These are phyloP conservation scores for Cheilosia vernalis DNA, from an alignment of 2,888 invertebrate species.

Conservation along the genomic window DNA sequence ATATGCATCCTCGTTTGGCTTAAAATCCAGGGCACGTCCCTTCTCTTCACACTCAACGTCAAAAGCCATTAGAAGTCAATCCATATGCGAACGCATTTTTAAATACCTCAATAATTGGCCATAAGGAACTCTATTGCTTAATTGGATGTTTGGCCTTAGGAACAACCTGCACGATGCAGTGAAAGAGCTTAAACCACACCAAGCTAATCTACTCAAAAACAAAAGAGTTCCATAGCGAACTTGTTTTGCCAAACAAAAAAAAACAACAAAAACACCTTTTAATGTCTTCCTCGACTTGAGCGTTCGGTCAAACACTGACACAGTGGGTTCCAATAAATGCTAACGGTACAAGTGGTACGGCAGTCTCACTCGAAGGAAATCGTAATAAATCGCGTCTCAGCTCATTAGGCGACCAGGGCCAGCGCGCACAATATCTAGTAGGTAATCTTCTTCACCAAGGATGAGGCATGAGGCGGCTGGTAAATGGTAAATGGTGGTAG, in stretches of 20 bases:
- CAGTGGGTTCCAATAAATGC: slow-evolving; percentile 39
- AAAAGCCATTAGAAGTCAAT: too few relatives aligned
- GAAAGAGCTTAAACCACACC: not conserved
- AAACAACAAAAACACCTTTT: not conserved
- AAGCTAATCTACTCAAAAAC: not conserved
- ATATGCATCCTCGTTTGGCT: too few relatives aligned
- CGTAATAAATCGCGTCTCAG: slow-evolving; percentile 54
- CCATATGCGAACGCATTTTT: too few relatives aligned
- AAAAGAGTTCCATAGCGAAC: slow-evolving; percentile 54
- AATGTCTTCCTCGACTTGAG: slow-evolving; percentile 7
- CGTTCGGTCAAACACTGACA: slow-evolving; percentile 6
- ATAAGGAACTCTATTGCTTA: not conserved
- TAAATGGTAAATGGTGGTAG: slow-evolving; percentile 15
- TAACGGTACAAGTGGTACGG: slow-evolving; percentile 36
- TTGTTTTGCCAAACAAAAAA: slow-evolving; percentile 14
- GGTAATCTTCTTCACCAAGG: slow-evolving; percentile 20
- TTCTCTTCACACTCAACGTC: too few relatives aligned
- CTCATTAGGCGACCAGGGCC: slow-evolving; percentile 35
- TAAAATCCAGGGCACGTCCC: too few relatives aligned
- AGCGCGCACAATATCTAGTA: slow-evolving; percentile 7
- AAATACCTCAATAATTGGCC: not conserved
- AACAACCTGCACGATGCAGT: not conserved
- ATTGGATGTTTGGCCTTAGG: not conserved
- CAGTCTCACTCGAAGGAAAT: slow-evolving; percentile 26
- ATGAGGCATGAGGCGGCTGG: not conserved